phyloP scores from a whole-genome alignment of 2,888 invertebrate species.

The Saturnia pavonia region DNA sequence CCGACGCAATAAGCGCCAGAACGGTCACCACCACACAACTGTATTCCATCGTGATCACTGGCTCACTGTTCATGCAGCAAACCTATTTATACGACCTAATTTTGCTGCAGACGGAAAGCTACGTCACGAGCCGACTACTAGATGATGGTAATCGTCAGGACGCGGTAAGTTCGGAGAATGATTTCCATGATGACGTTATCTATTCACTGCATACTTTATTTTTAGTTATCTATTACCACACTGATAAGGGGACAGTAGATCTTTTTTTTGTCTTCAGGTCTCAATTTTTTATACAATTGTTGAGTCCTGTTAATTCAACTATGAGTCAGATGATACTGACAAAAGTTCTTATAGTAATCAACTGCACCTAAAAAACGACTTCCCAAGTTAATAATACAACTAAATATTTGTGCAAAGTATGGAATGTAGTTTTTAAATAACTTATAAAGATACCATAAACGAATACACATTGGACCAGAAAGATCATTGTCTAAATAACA shows the following conservation, averaged over 20 bases:
- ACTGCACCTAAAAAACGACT: too few relatives aligned
- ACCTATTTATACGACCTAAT: slow-evolving; percentile 71
- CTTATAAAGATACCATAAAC: not conserved
- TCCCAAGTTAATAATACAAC: too few relatives aligned
- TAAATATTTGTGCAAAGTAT: too few relatives aligned
- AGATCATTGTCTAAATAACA: not conserved
- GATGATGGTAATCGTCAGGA: slow-evolving; percentile 40
- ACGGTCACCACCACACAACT: slow-evolving; percentile 57
- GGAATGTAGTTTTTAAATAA: not conserved
- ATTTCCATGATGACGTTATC: slow-evolving; percentile 61
- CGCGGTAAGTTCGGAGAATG: slow-evolving; percentile 45
- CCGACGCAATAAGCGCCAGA: slow-evolving; percentile 53
- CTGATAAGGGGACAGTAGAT: not conserved
- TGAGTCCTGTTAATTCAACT: not conserved
- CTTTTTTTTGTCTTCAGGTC: not conserved
- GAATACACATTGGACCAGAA: not conserved
- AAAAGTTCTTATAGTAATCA: not conserved
- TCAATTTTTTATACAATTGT: not conserved
- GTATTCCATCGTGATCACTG: slow-evolving; percentile 73
- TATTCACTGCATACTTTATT: slow-evolving; percentile 11
- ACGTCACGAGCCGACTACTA: slow-evolving; percentile 54
- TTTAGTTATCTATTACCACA: not conserved
- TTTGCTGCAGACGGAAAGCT: slow-evolving; percentile 54
- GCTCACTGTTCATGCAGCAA: slow-evolving; percentile 60
- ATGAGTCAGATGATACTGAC: not conserved